phyloP scores from a whole-genome alignment of 2,797 vertebrate genomes.

The Onychomys torridus region DNA sequence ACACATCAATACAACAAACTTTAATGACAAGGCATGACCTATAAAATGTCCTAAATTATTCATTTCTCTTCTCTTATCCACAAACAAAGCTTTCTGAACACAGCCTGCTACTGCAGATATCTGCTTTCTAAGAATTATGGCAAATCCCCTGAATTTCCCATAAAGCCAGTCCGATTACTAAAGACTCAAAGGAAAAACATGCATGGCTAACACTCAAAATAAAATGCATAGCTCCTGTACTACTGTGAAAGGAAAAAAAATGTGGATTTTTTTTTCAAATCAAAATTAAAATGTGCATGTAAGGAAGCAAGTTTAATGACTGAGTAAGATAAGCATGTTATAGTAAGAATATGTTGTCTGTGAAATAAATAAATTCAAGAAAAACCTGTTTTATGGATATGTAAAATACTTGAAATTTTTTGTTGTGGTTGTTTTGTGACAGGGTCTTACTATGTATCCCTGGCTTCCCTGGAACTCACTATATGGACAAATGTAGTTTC shows the following conservation, averaged over 20 bases:
- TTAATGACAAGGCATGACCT: neutral
- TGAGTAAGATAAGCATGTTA: neutral
- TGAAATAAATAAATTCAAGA: neutral
- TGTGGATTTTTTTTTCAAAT: conserved; percentile 13
- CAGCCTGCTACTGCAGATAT: neutral
- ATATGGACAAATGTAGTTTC: neutral
- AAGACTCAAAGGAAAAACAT: neutral
- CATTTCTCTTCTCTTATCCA: conserved; percentile 40
- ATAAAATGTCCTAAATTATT: conserved; percentile 13
- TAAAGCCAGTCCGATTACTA: neutral
- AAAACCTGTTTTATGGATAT: neutral
- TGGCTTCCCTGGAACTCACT: neutral
- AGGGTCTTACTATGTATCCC: neutral
- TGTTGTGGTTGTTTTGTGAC: neutral
- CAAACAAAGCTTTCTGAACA: conserved; percentile 49
- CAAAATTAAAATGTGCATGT: conserved; percentile 48
- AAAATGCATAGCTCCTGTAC: neutral
- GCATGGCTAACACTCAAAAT: neutral
- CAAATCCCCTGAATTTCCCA: neutral
- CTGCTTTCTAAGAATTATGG: conserved; percentile 29
- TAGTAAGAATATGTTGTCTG: neutral
- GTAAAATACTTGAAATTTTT: neutral
- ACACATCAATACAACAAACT: neutral
- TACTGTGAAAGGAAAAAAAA: conserved; percentile 14
- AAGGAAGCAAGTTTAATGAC: neutral